phyloP scores from a whole-genome alignment of 2,797 vertebrate species.

The Ctenopoma multispine region DNA sequence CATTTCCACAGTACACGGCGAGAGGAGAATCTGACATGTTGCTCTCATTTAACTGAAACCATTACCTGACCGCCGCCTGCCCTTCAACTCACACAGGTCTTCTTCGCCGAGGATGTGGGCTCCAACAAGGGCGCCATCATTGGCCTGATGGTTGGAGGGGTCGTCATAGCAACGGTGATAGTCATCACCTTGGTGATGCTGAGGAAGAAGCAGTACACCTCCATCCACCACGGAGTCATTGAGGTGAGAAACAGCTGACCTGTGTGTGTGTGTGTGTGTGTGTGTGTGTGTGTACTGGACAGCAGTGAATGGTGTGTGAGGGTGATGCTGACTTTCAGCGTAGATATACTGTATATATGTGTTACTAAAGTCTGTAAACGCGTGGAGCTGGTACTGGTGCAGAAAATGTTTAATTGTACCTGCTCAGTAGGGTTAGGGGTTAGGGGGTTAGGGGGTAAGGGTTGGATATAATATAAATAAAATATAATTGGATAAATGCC shows the following conservation, averaged over 20 bases:
- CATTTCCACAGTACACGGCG: background rate
- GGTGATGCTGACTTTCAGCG: background rate
- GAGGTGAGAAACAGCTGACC: slow-evolving; percentile 94
- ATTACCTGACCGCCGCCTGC: background rate
- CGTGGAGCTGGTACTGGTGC: background rate
- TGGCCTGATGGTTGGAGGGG: slow-evolving; percentile 97
- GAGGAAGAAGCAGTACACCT: slow-evolving; percentile 99
- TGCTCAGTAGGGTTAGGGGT: too few relatives aligned
- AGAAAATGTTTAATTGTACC: background rate
- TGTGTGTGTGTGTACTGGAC: background rate
- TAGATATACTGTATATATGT: background rate
- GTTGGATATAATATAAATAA: too few relatives aligned
- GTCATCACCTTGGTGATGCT: slow-evolving; percentile 99
- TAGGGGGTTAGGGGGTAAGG: too few relatives aligned
- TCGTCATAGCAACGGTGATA: slow-evolving; percentile 98
- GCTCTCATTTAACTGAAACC: background rate
- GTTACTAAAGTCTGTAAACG: background rate
- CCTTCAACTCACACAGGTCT: slow-evolving; percentile 85
- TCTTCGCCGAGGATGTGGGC: slow-evolving; percentile 96
- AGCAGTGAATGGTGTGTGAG: slow-evolving; percentile 19
- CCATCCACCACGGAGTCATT: slow-evolving; percentile 97
- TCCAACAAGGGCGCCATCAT: slow-evolving; percentile 99
- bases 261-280: slow-evolving; percentile 11
- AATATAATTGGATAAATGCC: slow-evolving; percentile 23
- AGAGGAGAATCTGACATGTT: background rate